Base-by-base conservation (phyloP, 2,113 vertebrate species). In the Chamaea fasciata region DNA sequence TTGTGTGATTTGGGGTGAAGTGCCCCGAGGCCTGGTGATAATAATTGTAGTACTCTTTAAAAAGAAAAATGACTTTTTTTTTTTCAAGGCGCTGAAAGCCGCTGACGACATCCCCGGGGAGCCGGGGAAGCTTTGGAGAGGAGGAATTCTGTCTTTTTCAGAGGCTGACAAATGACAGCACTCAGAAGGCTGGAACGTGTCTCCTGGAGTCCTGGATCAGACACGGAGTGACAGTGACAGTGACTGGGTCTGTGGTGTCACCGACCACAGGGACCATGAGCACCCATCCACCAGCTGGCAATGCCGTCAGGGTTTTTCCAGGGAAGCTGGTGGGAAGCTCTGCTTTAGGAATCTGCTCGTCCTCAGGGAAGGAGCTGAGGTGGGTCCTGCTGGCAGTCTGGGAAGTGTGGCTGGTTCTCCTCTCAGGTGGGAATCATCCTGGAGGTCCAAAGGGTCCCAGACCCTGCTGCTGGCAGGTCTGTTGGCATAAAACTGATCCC, bases 1-100 rank as follows among this genome's bases (percentile, higher is more conserved):
- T 17, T 89, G 90, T 95, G 94, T 96, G 96, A 96, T 96, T 94
- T 86, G 95, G 96, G 95, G 95, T 90, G 93, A 94, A 97, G 79
- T 95, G 92, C 93, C 94, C 84, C 0, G 76, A 91, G 92, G 90
- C 95, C 87, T 96, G 94, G 76, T 92, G 89, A 87, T 95, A 81
- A 83, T 94, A 83, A 87, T 73, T 75, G 75, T 85, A 82, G 74
- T 82, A 75, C 71, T 91, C 88, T 91, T 95, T 89, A 92, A 55
- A 93, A 93, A 93, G 92, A 97, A 94, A 96, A 94, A 94, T 63
- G 88, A 81, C 92, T n/a, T 93, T 14, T 41, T 37, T 95, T 57
- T 47, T 47, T 46, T 19, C 86, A 17, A 95, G 90, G 82, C 70
- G 2, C 57, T 78, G 85, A 90, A 96, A 96, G 95, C 95, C 73